A percentile compares a stretch with the other conserved stretches of the same genome.
Evolutionary conservation across 2,113 vertebrate genomes (phyloP).

Genomic region (Pterophyllum scalare): DNA sequence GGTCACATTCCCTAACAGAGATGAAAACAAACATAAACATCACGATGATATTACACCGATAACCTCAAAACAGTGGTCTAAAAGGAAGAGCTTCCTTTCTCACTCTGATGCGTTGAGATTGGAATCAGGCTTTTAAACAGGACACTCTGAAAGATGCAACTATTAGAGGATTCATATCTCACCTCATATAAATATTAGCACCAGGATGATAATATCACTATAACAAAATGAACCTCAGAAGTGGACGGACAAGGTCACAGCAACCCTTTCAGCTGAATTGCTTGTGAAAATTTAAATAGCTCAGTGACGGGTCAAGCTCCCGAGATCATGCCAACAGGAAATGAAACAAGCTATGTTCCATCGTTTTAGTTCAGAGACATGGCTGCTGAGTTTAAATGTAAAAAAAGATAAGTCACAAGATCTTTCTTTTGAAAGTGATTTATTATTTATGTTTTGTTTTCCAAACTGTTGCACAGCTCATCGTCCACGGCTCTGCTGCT

Average conservation of each 20-base stretch:
- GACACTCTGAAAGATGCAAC: neutral
- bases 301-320: constrained; percentile 10
- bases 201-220: constrained; percentile 39
- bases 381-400: neutral
- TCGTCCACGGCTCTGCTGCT: constrained; percentile 4
- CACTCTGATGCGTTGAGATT: neutral
- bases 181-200: constrained; percentile 29
- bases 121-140: neutral
- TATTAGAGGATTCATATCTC: constrained; percentile 35
- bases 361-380: neutral
- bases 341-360: neutral
- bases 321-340: neutral
- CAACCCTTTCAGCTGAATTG: constrained; percentile 35
- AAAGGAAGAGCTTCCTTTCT: neutral
- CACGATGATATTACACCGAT: neutral
- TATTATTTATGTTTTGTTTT: neutral
- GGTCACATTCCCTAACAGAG: neutral
- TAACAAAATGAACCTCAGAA: constrained; percentile 16
- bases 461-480: neutral
- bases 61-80: neutral
- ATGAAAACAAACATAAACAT: constrained; percentile 18
- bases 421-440: neutral
- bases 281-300: constrained; percentile 9
- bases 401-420: neutral
- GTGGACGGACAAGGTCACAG: constrained; percentile 39